phyloP scores from a whole-genome alignment of 2,888 invertebrate species.

The Drosophila silvestris region DNA sequence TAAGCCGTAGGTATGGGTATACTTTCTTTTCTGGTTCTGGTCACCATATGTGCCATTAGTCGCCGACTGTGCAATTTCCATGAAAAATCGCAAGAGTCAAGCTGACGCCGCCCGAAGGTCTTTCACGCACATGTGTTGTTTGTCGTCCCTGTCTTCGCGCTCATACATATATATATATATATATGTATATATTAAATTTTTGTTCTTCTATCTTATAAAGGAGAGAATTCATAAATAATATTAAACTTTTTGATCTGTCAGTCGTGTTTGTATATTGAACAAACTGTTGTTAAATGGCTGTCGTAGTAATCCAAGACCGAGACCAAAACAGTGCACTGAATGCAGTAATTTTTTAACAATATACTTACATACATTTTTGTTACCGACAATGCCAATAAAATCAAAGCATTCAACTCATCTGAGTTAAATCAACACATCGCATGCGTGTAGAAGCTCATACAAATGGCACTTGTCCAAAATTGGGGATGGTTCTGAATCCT shows the following conservation, averaged over 20 bases:
- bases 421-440: background rate
- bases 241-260: background rate
- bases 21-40: conserved; percentile 57
- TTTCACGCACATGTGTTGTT: conserved; percentile 47
- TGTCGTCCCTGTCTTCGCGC: conserved; percentile 15
- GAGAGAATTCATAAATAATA: background rate
- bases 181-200: background rate
- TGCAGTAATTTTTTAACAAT: background rate
- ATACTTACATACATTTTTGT: background rate
- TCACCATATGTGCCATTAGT: conserved; percentile 68
- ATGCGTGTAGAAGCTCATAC: background rate
- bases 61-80: conserved; percentile 65
- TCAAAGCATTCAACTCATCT: background rate
- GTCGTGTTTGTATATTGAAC: background rate
- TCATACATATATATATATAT: background rate
- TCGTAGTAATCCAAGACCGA: background rate
- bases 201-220: no score
- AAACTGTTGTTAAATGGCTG: background rate
- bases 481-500: conserved; percentile 7
- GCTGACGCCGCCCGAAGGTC: conserved; percentile 72
- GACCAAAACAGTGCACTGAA: background rate
- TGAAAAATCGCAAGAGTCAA: conserved; percentile 77
- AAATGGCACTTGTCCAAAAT: conserved; percentile 4
- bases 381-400: background rate
- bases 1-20: conserved; percentile 39